Conservation (phyloP, 2,113 vertebrate species). For the Abramis brama region DNA sequence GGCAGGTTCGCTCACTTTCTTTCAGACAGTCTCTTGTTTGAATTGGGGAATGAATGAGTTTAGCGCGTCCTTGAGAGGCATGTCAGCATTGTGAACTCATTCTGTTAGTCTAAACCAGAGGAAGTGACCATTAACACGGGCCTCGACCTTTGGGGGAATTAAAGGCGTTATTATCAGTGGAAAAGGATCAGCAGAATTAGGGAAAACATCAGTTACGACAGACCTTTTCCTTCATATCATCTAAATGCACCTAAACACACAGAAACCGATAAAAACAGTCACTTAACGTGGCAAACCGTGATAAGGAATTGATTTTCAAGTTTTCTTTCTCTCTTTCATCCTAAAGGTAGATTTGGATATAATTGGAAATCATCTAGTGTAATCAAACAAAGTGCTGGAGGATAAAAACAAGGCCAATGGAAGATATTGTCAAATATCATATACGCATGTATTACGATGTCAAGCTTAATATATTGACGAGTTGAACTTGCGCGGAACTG, state of each 20-base stretch:
- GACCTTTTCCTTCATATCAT: neutral
- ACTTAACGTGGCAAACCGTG: neutral
- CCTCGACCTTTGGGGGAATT: neutral
- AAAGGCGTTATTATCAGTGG: constrained; percentile 30
- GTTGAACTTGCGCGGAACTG: too few species aligned
- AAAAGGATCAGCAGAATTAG: constrained; percentile 4
- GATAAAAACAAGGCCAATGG: neutral
- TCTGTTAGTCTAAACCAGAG: neutral
- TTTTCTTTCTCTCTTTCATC: neutral
- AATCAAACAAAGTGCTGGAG: neutral
- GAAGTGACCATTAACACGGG: constrained; percentile 27
- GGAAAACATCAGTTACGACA: constrained; percentile 22
- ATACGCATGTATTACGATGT: neutral
- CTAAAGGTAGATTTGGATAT: neutral
- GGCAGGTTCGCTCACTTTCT: neutral
- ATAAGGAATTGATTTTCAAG: neutral
- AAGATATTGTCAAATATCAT: neutral
- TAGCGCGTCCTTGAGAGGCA: constrained; percentile 22
- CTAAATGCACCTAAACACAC: constrained; percentile 13
- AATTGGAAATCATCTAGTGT: neutral
- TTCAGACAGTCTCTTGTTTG: neutral
- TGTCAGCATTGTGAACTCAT: constrained; percentile 19
- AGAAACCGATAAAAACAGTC: neutral
- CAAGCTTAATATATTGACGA: neutral
- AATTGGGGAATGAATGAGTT: neutral